Conservation (phyloP, 2,797 vertebrate species). For the Saxicola maurus region DNA sequence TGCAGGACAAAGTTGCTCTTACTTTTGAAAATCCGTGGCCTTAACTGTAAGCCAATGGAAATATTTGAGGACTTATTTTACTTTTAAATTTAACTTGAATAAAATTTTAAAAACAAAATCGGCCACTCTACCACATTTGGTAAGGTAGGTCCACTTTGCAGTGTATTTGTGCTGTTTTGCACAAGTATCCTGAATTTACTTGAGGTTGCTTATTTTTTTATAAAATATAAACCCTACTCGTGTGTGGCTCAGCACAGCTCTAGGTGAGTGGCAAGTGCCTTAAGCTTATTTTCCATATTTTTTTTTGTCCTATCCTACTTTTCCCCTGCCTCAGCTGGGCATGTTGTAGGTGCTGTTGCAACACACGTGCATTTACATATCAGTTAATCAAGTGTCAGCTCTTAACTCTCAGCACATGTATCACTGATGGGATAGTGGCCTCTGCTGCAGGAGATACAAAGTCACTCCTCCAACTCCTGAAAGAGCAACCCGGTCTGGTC, state of each 20-base stretch:
- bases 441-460: neutral
- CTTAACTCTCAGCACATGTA: neutral
- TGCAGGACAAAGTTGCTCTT: neutral
- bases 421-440: neutral
- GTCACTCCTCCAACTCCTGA: neutral
- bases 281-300: neutral
- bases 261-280: slow-evolving; percentile 32
- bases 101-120: neutral
- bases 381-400: neutral
- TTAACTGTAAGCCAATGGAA: neutral
- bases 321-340: neutral
- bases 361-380: neutral
- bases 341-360: neutral
- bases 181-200: slow-evolving; percentile 26
- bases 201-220: slow-evolving; percentile 49
- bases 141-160: neutral
- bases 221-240: neutral
- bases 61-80: neutral
- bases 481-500: neutral
- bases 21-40: neutral
- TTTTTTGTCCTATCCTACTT: neutral
- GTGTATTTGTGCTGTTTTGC: slow-evolving; percentile 26
- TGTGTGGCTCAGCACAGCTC: slow-evolving; percentile 15
- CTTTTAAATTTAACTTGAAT: slow-evolving; percentile 20
- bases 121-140: neutral